Evolutionary conservation across 2,888 invertebrate genomes (phyloP).

Genomic region (Lacanobia oleracea): DNA sequence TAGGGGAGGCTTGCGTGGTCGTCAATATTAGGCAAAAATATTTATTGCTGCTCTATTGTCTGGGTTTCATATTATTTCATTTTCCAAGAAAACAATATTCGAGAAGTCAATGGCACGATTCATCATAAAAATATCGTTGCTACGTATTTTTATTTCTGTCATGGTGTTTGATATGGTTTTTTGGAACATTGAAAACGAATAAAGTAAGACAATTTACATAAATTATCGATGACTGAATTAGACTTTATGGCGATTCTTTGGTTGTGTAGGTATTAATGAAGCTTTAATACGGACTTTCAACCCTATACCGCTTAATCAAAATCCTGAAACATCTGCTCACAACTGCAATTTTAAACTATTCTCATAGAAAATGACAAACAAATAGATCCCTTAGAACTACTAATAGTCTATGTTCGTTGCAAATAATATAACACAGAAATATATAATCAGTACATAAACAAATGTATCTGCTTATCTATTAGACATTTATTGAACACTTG

Average conservation of each 20-base stretch:
- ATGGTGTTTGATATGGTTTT: slow-evolving; percentile 31
- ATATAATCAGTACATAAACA: background rate
- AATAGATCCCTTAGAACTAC: background rate
- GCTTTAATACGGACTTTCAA: background rate
- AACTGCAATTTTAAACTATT: background rate
- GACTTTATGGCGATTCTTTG: slow-evolving; percentile 18
- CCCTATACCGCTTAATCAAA: background rate
- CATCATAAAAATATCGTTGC: slow-evolving; percentile 29
- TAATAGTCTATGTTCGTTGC: background rate
- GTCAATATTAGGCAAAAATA: slow-evolving; percentile 50
- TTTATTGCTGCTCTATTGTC: slow-evolving; percentile 41
- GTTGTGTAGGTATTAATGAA: background rate
- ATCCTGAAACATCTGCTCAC: background rate
- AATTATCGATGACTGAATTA: background rate
- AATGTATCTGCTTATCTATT: slow-evolving; percentile 2
- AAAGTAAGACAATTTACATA: slow-evolving; percentile 21
- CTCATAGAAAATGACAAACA: background rate
- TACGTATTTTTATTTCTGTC: slow-evolving; percentile 36
- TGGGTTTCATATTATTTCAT: slow-evolving; percentile 23
- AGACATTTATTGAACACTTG: slow-evolving; percentile 30
- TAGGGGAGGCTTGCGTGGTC: slow-evolving; percentile 47
- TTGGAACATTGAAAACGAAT: slow-evolving; percentile 21
- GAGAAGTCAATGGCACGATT: slow-evolving; percentile 23
- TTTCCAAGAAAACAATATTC: slow-evolving; percentile 34
- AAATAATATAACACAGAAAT: background rate